Percentiles rank a stretch among this genome's conserved stretches.
phyloP scores from a whole-genome alignment of 2,113 vertebrate species.

The Muntiacus reevesi region DNA sequence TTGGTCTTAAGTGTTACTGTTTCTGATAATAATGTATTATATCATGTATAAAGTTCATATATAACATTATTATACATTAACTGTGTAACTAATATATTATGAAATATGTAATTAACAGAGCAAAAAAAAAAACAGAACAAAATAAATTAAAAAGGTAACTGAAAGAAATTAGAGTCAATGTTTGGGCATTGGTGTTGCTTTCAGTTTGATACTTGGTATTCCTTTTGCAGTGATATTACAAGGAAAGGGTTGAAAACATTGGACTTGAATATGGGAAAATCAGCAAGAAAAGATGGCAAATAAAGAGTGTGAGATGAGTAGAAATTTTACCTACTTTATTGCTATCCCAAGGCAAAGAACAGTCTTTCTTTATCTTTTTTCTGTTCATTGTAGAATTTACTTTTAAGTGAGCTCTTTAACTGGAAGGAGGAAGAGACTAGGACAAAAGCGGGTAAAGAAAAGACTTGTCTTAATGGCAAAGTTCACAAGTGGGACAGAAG shows the following conservation, averaged over 20 bases:
- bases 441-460: background rate
- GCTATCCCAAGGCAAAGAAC: background rate
- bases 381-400: background rate
- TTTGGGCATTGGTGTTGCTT: background rate
- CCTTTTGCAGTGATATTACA: constrained; percentile 18
- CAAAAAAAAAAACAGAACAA: background rate
- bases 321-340: constrained; percentile 25
- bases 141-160: background rate
- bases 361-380: background rate
- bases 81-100: background rate
- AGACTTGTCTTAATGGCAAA: background rate
- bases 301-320: background rate
- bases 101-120: background rate
- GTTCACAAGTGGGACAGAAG: background rate
- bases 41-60: background rate
- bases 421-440: background rate
- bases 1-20: background rate
- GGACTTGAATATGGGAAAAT: background rate
- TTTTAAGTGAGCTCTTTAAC: background rate
- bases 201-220: background rate
- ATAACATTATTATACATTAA: background rate
- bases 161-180: background rate
- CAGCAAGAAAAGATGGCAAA: background rate
- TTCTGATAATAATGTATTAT: background rate
- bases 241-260: constrained; percentile 19